Base-by-base conservation (phyloP, 2,797 vertebrate species). In the Heliangelus exortis region DNA sequence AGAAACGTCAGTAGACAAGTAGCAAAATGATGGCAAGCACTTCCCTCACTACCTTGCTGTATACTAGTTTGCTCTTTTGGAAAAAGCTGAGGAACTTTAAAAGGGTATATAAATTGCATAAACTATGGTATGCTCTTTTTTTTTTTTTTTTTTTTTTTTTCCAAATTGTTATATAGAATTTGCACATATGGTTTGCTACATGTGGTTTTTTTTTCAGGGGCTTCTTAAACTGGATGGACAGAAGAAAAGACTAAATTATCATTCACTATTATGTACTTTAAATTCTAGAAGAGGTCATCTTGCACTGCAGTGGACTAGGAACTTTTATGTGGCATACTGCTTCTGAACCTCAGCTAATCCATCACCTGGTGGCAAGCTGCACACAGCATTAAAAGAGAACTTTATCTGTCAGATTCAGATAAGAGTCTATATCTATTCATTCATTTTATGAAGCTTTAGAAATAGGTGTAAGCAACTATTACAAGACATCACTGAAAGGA, bases 281-380 rank as follows among this genome's bases (percentile, higher is more conserved):
- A 58, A 86, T 57, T 89, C 76, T 92, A 14, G 36, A 80, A 84
- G 61, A 93, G 79, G 71, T 88, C 84, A 47, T 82, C 59, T 85
- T 34, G 63, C 25, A 47, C 29, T 68, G 71, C 39, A 66, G n/a
- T 11, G 4, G 21, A 65, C 16, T 31, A 54, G 53, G 43, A 89
- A 80, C 51, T 84, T 57, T 92, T 77, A 66, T 91, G 87, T 78
- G 84, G 79, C 39, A 76, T 69, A 84, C 51, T 77, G 43, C 84
- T 89, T 92, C 74, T 93, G 88, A 95, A 93, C 51, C 61, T 89
- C 68, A 88, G 68, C 73, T 96, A 94, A 97, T 96, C 91, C 80
- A 94, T 97, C 95, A 95, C 76, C 78, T 89, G 29, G 34, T 97
- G 95, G 79, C 94, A 94, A 84, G 71, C 61, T 93, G 91, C 63